Base-by-base conservation (phyloP, 2,888 invertebrate genomes). In the Drosophila barbarae region DNA sequence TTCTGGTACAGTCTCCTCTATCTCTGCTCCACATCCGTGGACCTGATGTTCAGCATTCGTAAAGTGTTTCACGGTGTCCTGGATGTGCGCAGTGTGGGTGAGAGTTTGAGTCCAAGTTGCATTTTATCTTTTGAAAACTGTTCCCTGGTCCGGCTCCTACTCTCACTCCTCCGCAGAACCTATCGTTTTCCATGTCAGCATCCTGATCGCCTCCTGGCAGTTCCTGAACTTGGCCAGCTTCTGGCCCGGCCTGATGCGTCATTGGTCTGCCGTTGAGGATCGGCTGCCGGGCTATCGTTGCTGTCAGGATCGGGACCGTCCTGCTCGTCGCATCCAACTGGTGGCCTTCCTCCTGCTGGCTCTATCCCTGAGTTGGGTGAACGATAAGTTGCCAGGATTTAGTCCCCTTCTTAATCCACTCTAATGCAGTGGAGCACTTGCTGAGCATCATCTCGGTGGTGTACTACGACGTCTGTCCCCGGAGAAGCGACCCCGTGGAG, bases 171-270 rank as follows among this genome's bases (percentile, higher is more conserved):
- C 12, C n/a, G 7, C 6, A 88, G 89, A 88, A 38, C 88, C 89
- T 2, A 72, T 89, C 28, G 80, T 89, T 30, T 89, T 89, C 63
- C 86, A 87, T 42, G 69, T 74, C 23, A 79, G 85, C 41, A 86
- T 86, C 54, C 56, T 87, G 15, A 54, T 83, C 52, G 86, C 84
- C 1, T 73, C 85, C 18, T 61, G 78, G 50, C 74, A 71, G 2
- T 92, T 92, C 71, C 79, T 92, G 39, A 88, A 80, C 1, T 58
- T 89, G 72, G 88, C 88, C 2, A 61, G 56, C 5, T 75, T 82
- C 18, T 89, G 89, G 89, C 88, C 88, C 0, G 26, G 57, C 4
- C 50, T 89, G 13, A 89, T 89, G 89, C 63, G 63, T 0, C 80
- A 77, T 23, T 89, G 88, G 89, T 73, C 78, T 21, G 68, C 64